phyloP scores from a whole-genome alignment of 2,113 vertebrate species.

The Ia io region DNA sequence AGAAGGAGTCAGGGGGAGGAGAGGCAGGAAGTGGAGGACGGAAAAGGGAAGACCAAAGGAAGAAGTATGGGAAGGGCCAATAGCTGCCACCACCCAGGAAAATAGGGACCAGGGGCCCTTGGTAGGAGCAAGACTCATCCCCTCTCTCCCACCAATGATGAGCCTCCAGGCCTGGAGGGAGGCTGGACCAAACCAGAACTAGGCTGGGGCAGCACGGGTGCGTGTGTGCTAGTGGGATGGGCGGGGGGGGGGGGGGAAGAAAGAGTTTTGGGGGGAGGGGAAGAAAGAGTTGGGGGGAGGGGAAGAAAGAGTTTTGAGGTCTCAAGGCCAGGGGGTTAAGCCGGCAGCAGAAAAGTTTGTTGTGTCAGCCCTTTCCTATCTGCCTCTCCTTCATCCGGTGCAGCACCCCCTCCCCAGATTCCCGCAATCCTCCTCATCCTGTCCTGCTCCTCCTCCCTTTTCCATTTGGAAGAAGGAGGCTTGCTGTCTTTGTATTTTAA shows the following conservation, averaged over 20 bases:
- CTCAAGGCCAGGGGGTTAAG: slow-evolving; percentile 71
- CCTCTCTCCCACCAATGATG: accelerated
- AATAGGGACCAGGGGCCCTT: not conserved
- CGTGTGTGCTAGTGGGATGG: no score
- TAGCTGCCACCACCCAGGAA: not conserved
- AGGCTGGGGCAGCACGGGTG: not conserved
- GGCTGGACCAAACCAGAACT: not conserved
- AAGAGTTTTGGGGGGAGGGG: not conserved
- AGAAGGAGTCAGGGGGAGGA: not conserved
- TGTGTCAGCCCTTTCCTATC: slow-evolving; percentile 75
- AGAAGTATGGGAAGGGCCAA: not conserved
- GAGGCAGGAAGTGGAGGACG: not conserved
- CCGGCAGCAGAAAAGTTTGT: slow-evolving; percentile 72
- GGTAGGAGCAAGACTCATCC: not conserved
- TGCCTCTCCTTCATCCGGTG: not conserved
- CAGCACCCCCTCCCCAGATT: not conserved
- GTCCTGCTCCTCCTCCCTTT: slow-evolving; percentile 66
- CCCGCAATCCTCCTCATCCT: slow-evolving; percentile 10
- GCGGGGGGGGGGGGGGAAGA: no score
- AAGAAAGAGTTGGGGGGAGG: no score
- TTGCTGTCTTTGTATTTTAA: slow-evolving; percentile 89
- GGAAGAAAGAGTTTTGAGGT: not conserved
- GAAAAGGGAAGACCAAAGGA: not conserved
- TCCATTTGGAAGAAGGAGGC: slow-evolving; percentile 79
- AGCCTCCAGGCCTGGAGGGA: not conserved